These are phyloP conservation scores for Paramormyrops kingsleyae DNA, from an alignment of 2,113 vertebrate species.

Conservation along the genomic window DNA sequence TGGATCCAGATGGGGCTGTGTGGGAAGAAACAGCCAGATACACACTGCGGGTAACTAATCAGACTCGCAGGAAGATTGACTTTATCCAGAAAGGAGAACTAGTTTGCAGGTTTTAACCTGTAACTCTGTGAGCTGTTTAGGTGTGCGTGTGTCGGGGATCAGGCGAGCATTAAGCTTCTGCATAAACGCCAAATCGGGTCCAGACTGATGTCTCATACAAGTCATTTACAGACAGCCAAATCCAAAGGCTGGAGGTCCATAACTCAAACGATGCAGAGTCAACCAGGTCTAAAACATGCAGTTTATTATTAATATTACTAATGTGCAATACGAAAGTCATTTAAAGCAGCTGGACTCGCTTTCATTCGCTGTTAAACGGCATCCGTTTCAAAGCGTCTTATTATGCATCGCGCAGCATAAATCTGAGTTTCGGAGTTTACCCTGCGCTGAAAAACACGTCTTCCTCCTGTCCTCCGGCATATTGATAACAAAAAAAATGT, in stretches of 20 bases:
- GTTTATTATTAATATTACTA: conserved; percentile 45
- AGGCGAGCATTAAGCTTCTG: conserved; percentile 37
- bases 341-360: conserved; percentile 31
- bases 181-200: conserved; percentile 47
- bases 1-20: conserved; percentile 34
- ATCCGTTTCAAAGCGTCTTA: conserved; percentile 36
- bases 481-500: conserved; percentile 34
- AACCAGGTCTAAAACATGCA: conserved; percentile 60
- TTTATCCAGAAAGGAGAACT: conserved; percentile 15
- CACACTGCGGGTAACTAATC: conserved; percentile 31
- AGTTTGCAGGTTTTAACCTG: not conserved
- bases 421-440: conserved; percentile 54
- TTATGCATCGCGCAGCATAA: conserved; percentile 45
- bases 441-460: conserved; percentile 45
- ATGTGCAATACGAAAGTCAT: conserved; percentile 56
- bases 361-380: conserved; percentile 44
- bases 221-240: not conserved
- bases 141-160: not conserved
- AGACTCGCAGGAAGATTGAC: conserved; percentile 39
- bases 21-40: conserved; percentile 30
- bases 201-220: conserved; percentile 16
- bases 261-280: conserved; percentile 45
- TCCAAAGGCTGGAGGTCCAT: conserved; percentile 38
- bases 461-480: conserved; percentile 53
- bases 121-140: not conserved